Evolutionary conservation across 2,113 vertebrate genomes (phyloP).

Genomic region (Pelecanoides urinatrix): DNA sequence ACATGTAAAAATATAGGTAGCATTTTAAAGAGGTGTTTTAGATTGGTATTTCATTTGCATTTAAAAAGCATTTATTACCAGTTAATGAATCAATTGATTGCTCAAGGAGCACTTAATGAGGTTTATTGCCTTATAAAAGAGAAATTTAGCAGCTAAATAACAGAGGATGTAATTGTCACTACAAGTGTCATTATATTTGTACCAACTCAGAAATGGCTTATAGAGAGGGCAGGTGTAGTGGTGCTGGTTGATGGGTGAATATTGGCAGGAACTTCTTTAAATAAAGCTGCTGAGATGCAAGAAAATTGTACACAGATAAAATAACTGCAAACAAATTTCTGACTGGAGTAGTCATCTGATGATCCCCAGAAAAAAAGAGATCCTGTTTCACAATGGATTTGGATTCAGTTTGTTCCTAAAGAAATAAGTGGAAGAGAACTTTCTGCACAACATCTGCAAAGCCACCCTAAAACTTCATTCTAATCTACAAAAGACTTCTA

Average conservation of each 20-base stretch:
- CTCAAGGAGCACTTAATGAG: constrained; percentile 62
- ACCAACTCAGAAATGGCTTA: not conserved
- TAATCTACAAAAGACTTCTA: not conserved
- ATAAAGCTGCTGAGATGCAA: not conserved
- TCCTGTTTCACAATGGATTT: rapidly evolving
- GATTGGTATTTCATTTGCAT: constrained; percentile 65
- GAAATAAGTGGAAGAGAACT: not conserved
- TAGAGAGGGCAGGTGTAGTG: not conserved
- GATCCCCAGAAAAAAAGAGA: no score
- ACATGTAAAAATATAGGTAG: not conserved
- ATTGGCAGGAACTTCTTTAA: not conserved
- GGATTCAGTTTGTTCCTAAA: not conserved
- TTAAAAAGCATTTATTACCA: constrained; percentile 65
- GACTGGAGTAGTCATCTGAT: not conserved
- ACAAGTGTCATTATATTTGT: constrained; percentile 21
- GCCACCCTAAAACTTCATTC: not conserved
- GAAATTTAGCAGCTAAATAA: constrained; percentile 50
- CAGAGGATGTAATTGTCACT: constrained; percentile 40
- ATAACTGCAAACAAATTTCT: not conserved
- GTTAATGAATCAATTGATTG: constrained; percentile 70
- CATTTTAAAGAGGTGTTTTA: constrained; percentile 32
- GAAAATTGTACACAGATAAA: not conserved
- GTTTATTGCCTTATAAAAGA: constrained; percentile 69
- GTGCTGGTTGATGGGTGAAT: not conserved
- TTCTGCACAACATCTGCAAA: not conserved